Percentiles rank a stretch among this genome's conserved stretches.
These are phyloP conservation scores for Drosophila ambigua DNA, from an alignment of 1,140 invertebrate genomes.

Conservation along the genomic window DNA sequence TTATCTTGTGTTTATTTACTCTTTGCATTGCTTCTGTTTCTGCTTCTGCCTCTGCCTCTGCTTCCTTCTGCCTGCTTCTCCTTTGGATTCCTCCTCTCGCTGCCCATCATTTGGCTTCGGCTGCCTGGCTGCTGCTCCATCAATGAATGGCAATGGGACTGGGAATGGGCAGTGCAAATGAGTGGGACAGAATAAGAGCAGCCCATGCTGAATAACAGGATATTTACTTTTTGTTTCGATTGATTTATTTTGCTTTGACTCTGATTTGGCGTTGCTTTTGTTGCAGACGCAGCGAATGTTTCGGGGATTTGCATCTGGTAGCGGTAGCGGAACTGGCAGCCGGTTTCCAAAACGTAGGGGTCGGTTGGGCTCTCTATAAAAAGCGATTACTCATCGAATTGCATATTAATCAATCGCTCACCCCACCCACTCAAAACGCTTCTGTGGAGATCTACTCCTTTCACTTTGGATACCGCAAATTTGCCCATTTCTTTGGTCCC, in stretches of 20 bases:
- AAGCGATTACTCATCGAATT: slow-evolving; percentile 61
- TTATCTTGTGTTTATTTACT: slow-evolving; percentile 72
- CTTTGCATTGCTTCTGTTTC: slow-evolving; percentile 35
- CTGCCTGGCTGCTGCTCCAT: too few species aligned
- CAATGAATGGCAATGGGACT: too few species aligned
- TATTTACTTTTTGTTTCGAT: slow-evolving; percentile 70
- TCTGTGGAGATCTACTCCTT: slow-evolving; percentile 37
- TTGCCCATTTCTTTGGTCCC: slow-evolving; percentile 42
- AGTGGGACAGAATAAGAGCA: background rate
- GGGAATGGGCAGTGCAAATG: background rate
- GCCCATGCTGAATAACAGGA: slow-evolving; percentile 52
- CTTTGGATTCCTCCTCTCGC: slow-evolving; percentile 31
- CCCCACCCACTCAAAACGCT: slow-evolving; percentile 26
- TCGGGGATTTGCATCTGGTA: slow-evolving; percentile 37
- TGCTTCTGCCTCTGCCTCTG: background rate
- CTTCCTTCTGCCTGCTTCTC: slow-evolving; percentile 23
- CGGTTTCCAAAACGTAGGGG: too few species aligned
- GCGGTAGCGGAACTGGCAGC: background rate
- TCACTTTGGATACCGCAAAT: slow-evolving; percentile 33
- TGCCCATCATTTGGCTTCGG: slow-evolving; percentile 26
- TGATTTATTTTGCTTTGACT: slow-evolving; percentile 69
- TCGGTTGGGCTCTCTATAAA: slow-evolving; percentile 7
- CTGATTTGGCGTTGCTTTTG: slow-evolving; percentile 23
- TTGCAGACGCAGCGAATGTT: slow-evolving; percentile 66
- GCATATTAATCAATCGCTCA: slow-evolving; percentile 61